phyloP scores from a whole-genome alignment of 2,888 invertebrate species.

The Fragum sueziense region DNA sequence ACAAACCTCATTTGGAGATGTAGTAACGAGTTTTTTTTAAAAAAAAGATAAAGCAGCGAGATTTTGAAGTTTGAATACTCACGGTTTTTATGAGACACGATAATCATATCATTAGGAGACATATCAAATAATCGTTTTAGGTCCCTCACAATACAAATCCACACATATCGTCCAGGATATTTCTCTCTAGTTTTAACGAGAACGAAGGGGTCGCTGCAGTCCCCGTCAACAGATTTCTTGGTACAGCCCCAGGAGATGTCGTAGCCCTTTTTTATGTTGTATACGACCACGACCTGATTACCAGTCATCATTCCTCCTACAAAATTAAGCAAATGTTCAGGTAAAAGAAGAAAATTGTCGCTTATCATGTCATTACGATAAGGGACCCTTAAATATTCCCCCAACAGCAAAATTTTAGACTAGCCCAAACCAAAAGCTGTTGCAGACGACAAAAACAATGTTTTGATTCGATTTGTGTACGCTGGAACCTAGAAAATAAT shows the following conservation, averaged over 20 bases:
- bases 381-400: too few relatives aligned
- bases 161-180: neutral
- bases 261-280: neutral
- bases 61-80: neutral
- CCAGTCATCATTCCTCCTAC: neutral
- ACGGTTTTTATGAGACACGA: neutral
- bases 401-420: too few relatives aligned
- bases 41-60: too few relatives aligned
- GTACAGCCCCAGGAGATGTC: neutral
- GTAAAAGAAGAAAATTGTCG: too few relatives aligned
- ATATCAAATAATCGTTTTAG: neutral
- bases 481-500: too few relatives aligned
- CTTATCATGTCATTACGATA: too few relatives aligned
- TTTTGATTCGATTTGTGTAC: too few relatives aligned
- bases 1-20: too few relatives aligned
- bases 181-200: neutral
- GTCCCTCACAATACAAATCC: neutral
- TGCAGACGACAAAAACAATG: too few relatives aligned
- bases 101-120: neutral
- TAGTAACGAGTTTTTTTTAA: too few relatives aligned
- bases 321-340: too few relatives aligned
- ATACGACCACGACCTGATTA: neutral
- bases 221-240: neutral
- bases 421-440: too few relatives aligned
- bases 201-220: neutral